Evolutionary conservation across 1,140 invertebrate species (phyloP), one percentile per base, ranked within the genome.

Genomic region (Brachionus paranguensis): DNA sequence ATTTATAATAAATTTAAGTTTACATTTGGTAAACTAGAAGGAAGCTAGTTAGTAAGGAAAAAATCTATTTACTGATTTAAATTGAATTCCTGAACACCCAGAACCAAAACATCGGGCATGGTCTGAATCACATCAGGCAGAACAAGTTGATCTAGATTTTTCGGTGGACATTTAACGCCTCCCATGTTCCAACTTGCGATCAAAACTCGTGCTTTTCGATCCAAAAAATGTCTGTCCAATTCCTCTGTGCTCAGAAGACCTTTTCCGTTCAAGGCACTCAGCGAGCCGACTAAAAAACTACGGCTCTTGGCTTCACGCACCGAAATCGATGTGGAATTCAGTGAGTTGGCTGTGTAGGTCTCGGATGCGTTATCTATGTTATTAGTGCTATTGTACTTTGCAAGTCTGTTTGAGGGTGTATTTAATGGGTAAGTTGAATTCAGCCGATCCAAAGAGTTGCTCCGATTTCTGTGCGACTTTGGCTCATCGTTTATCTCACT

Each of bases 101-200:
- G 93, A 4, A 93, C 94, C 88, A 96, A 93, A 81, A 97, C 93
- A 87, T 98, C 96, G 27, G 95, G 95, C 12, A 96, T 92, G 90
- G 93, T 93, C 86, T 94, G 93, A 85, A 95, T 91, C 3, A 85
- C 84, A 78, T 93, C 92, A 3, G 95, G 95, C 76, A 97, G 90
- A 85, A 97, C 92, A 88, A 97, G 94, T 88, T 96, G 94, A 87
- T 95, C 94, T 84, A 97, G 88, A 12, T 68, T 76, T 68, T 41
- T 65, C 8, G 79, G 68, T 65, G 85, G 84, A 83, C 87, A 86
- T 86, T 90, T 90, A 87, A 93, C 92, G 91, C 95, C 94, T 12
- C 94, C 94, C 95, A 97, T 96, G 88, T 98, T 98, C 96, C 96
- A 98, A 5, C 95, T 95, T 12, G 94, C 95, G 81, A 96, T 92